Conservation (phyloP, 1,140 invertebrate species). For the Drosophila sp. region DNA sequence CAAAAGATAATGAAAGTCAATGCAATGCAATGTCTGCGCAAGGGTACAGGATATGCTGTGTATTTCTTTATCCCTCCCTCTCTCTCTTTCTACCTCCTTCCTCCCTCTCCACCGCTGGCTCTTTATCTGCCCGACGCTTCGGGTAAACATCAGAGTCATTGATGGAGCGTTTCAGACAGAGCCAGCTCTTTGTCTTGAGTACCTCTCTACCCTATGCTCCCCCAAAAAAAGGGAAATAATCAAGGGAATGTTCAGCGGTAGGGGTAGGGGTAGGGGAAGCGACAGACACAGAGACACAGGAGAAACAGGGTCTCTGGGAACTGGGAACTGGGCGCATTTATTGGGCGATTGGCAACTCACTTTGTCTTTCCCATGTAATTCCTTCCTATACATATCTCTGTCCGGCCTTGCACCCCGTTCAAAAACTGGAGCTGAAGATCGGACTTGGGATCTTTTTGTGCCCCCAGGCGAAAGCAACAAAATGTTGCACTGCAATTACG, state of each 20-base stretch:
- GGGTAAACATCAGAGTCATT: background rate
- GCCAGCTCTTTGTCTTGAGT: slow-evolving; percentile 64
- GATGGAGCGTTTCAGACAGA: slow-evolving; percentile 48
- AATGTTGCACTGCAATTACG: slow-evolving; percentile 51
- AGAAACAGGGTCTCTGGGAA: slow-evolving; percentile 4
- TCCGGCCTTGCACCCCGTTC: slow-evolving; percentile 39
- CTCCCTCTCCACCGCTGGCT: background rate
- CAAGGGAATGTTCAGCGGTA: background rate
- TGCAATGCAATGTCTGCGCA: slow-evolving; percentile 55
- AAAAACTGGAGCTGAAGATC: background rate
- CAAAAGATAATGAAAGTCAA: slow-evolving; percentile 80
- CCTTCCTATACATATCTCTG: slow-evolving; percentile 12
- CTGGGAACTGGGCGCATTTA: slow-evolving; percentile 9
- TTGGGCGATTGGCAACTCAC: slow-evolving; percentile 14
- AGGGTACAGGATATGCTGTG: slow-evolving; percentile 77
- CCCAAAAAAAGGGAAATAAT: background rate
- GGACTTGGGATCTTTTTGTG: background rate
- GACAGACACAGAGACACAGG: background rate
- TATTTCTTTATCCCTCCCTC: slow-evolving; percentile 21
- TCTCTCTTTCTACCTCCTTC: slow-evolving; percentile 8
- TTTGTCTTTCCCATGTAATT: slow-evolving; percentile 64
- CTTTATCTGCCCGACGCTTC: slow-evolving; percentile 20
- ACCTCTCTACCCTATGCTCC: slow-evolving; percentile 1
- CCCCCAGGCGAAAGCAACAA: slow-evolving; percentile 10
- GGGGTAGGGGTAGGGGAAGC: background rate